Percentiles rank a stretch among this genome's conserved stretches.
Evolutionary conservation across 2,113 vertebrate genomes (phyloP).

Genomic region (Callospermophilus lateralis): DNA sequence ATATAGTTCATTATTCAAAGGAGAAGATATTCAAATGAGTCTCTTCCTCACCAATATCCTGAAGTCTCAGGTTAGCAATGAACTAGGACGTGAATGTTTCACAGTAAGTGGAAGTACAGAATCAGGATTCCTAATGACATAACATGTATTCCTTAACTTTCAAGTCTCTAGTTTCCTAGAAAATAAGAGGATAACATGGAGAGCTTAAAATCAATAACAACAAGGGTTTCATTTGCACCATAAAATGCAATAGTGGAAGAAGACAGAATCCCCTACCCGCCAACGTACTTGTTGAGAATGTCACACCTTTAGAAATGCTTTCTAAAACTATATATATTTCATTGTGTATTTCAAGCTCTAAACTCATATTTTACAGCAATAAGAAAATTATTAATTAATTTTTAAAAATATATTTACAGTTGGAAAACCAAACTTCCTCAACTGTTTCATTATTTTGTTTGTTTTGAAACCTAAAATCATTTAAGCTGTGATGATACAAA

Average conservation of each 20-base stretch:
- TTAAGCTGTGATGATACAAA: background rate
- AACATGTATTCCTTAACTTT: slow-evolving; percentile 11
- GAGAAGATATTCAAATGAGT: slow-evolving; percentile 3
- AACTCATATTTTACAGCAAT: background rate
- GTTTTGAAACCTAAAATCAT: slow-evolving; percentile 22
- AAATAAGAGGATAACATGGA: background rate
- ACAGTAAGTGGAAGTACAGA: slow-evolving; percentile 44
- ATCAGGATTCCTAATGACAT: slow-evolving; percentile 28
- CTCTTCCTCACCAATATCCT: background rate
- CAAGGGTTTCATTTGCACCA: background rate
- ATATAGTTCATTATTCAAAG: slow-evolving; percentile 37
- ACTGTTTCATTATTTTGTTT: slow-evolving; percentile 4
- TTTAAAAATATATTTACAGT: background rate
- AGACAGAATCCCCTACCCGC: background rate
- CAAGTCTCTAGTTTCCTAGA: background rate
- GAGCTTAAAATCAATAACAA: background rate
- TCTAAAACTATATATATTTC: background rate
- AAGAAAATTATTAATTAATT: slow-evolving; percentile 13
- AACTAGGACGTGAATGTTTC: background rate
- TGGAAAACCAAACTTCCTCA: slow-evolving; percentile 1
- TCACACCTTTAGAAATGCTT: background rate
- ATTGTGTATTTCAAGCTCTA: background rate
- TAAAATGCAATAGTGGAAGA: background rate
- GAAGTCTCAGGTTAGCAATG: background rate
- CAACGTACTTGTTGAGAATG: background rate